phyloP scores from a whole-genome alignment of 2,888 invertebrate genomes.

The Phytoseiulus persimilis region DNA sequence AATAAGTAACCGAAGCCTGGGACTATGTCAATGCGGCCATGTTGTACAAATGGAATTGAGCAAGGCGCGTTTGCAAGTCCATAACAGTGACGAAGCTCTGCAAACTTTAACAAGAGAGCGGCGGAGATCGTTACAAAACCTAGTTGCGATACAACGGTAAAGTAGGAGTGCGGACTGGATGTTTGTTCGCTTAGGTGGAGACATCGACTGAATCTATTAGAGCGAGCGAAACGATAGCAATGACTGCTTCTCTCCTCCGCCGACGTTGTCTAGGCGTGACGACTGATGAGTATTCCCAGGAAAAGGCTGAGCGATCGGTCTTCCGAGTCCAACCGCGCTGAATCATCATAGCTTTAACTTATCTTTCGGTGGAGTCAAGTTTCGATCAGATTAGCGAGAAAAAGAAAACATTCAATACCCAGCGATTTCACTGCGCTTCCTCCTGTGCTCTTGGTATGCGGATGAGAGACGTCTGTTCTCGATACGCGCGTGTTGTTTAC shows the following conservation, averaged over 20 bases:
- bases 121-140: too few relatives aligned
- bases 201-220: neutral
- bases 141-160: too few relatives aligned
- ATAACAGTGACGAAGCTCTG: too few relatives aligned
- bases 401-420: neutral
- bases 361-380: neutral
- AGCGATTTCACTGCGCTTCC: neutral
- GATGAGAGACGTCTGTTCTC: too few relatives aligned
- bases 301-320: neutral
- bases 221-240: neutral
- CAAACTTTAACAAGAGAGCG: too few relatives aligned
- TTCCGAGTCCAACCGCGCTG: neutral
- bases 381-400: neutral
- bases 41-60: too few relatives aligned
- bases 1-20: too few relatives aligned
- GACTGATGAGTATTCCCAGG: neutral
- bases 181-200: neutral
- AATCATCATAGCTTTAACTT: neutral
- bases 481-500: too few relatives aligned
- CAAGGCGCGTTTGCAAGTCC: too few relatives aligned
- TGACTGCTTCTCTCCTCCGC: neutral
- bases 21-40: too few relatives aligned
- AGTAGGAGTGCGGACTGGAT: too few relatives aligned
- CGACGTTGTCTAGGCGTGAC: neutral
- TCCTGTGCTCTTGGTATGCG: too few relatives aligned